Conservation (phyloP, 2,797 vertebrate species). For the Uromys caudimaculatus region DNA sequence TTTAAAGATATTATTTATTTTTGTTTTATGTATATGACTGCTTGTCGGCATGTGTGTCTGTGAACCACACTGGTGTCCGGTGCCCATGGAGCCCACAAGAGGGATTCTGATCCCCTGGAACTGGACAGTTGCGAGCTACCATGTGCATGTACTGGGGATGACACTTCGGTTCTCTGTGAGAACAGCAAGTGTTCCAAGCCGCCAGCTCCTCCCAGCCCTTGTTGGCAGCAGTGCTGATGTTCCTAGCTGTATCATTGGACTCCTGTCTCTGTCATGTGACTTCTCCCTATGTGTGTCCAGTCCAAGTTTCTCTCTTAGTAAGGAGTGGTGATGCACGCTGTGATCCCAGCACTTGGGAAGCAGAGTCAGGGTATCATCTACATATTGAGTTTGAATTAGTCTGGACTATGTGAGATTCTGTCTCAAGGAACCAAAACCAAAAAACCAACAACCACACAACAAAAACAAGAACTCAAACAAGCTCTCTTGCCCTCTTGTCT, state of each 20-base stretch:
- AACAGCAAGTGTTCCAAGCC: not conserved
- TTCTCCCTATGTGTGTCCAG: not conserved
- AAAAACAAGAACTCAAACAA: not conserved
- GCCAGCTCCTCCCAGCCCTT: not conserved
- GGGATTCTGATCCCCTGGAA: not conserved
- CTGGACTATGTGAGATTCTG: not conserved
- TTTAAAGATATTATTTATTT: not conserved
- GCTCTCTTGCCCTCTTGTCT: too few relatives aligned
- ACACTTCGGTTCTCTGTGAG: not conserved
- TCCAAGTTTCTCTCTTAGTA: not conserved
- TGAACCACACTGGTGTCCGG: not conserved
- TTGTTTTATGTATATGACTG: not conserved
- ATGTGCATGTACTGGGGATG: not conserved
- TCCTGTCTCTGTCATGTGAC: not conserved
- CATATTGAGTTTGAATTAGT: not conserved
- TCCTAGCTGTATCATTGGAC: not conserved
- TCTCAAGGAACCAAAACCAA: not conserved
- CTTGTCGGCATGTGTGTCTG: not conserved
- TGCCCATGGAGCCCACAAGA: not conserved
- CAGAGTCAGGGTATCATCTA: not conserved
- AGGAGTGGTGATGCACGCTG: too few relatives aligned
- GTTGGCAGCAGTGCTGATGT: not conserved
- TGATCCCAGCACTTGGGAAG: not conserved
- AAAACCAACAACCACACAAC: not conserved
- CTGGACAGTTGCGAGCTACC: not conserved